Evolutionary conservation across 1,140 invertebrate genomes (phyloP).

Genomic region (Sycobia sp.): DNA sequence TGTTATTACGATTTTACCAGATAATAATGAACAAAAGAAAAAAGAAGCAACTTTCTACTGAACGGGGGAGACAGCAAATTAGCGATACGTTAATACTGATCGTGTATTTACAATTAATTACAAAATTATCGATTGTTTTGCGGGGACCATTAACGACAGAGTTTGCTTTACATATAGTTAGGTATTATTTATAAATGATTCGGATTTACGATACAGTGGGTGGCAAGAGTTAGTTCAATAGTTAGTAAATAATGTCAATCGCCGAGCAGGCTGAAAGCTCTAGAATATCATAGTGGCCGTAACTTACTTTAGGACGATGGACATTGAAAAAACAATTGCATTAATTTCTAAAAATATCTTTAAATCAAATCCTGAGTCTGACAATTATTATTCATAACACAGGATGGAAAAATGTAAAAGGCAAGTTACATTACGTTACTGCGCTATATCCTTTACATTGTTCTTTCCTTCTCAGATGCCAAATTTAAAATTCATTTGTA

Average conservation of each 20-base stretch:
- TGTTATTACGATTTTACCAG: background rate
- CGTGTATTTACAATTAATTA: conserved; percentile 18
- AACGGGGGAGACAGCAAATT: conserved; percentile 9
- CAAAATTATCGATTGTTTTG: conserved; percentile 5
- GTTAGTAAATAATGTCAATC: conserved; percentile 3
- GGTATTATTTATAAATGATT: background rate
- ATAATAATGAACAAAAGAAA: too few relatives aligned
- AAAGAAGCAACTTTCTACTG: conserved; percentile 14
- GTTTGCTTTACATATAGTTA: conserved; percentile 8
- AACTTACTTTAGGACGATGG: too few relatives aligned
- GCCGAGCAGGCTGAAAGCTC: conserved; percentile 5
- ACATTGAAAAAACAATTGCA: too few relatives aligned
- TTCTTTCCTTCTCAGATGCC: too few relatives aligned
- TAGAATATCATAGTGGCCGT: background rate
- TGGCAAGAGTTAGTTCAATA: too few relatives aligned
- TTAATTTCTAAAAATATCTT: too few relatives aligned
- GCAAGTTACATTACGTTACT: too few relatives aligned
- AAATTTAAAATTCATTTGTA: too few relatives aligned
- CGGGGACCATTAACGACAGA: conserved; percentile 5
- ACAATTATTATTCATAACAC: too few relatives aligned
- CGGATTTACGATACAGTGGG: background rate
- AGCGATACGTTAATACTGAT: background rate
- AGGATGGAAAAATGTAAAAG: too few relatives aligned
- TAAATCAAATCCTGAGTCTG: too few relatives aligned
- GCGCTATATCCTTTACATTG: too few relatives aligned